phyloP scores from a whole-genome alignment of 2,797 vertebrate genomes.

The Pangasius djambal region DNA sequence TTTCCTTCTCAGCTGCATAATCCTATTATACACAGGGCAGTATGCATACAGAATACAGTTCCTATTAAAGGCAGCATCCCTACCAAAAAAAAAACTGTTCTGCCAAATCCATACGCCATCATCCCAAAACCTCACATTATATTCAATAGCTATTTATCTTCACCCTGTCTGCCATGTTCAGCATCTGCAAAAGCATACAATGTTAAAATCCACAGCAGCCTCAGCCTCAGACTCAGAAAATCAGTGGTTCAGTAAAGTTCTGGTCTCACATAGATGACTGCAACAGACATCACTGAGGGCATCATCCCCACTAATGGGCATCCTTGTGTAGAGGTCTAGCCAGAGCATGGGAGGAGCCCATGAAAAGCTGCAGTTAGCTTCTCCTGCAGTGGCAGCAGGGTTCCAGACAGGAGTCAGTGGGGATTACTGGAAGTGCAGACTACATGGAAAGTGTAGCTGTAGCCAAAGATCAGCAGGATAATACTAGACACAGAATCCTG shows the following conservation, averaged over 20 bases:
- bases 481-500: conserved; percentile 30
- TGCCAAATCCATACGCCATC: background rate
- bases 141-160: conserved; percentile 59
- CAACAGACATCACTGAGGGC: background rate
- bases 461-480: conserved; percentile 13
- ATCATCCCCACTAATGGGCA: conserved; percentile 14
- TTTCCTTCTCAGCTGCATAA: background rate
- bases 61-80: background rate
- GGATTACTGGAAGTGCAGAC: conserved; percentile 45
- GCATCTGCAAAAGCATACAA: conserved; percentile 25
- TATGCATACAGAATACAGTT: background rate
- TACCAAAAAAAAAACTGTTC: background rate
- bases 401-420: conserved; percentile 43
- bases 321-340: conserved; percentile 13
- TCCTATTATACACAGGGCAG: background rate
- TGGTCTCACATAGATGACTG: background rate
- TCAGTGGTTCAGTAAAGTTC: background rate
- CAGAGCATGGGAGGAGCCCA: conserved; percentile 21
- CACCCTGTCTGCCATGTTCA: conserved; percentile 8
- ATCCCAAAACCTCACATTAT: background rate
- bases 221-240: conserved; percentile 4
- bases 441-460: conserved; percentile 41
- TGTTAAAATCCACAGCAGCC: background rate
- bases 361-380: conserved; percentile 16
- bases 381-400: background rate